Evolutionary conservation across 2,113 vertebrate species (phyloP).

Genomic region (Laticauda colubrina): DNA sequence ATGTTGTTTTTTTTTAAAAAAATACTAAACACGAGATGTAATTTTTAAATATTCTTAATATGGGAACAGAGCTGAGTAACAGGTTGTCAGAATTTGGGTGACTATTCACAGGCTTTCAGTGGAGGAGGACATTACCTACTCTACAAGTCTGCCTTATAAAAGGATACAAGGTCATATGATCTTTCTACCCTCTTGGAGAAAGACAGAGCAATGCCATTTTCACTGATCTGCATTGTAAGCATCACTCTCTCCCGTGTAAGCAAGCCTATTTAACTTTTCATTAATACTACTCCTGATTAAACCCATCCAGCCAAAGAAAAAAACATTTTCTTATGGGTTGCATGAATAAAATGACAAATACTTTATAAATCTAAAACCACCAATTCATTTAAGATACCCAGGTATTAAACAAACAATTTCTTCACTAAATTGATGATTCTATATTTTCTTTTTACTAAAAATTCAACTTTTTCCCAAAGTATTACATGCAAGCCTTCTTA

Average conservation of each 20-base stretch:
- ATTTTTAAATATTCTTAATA: not conserved
- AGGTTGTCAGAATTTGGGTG: not conserved
- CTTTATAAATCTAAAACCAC: not conserved
- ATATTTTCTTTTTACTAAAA: not conserved
- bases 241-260: not conserved
- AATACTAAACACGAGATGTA: not conserved
- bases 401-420: not conserved
- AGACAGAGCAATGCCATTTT: not conserved
- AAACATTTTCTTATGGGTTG: not conserved
- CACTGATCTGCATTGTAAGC: not conserved
- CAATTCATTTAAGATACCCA: not conserved
- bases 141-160: not conserved
- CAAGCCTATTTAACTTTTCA: not conserved
- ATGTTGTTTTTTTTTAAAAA: not conserved
- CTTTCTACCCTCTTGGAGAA: not conserved
- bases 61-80: not conserved
- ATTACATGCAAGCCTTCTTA: conserved; percentile 50
- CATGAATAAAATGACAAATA: not conserved
- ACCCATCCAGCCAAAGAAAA: not conserved
- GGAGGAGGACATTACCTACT: not conserved
- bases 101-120: not conserved
- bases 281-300: not conserved
- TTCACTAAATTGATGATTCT: not conserved
- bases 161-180: not conserved
- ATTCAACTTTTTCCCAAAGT: conserved; percentile 23